Evolutionary conservation across 2,888 invertebrate genomes (phyloP), one percentile per base, ranked within the genome.

Genomic region (Carpatolechia fugitivella): DNA sequence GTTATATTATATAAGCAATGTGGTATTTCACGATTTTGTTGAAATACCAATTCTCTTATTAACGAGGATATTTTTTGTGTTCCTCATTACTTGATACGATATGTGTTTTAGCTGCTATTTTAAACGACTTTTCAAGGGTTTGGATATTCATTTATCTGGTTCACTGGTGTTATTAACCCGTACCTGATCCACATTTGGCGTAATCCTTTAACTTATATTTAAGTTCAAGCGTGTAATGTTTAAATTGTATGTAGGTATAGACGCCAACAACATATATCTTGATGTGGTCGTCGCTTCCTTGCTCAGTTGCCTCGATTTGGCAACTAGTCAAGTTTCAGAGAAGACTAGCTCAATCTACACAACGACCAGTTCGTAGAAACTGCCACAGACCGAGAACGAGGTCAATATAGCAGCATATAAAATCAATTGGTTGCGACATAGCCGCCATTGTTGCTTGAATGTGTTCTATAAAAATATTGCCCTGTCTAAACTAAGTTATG

Each of bases 291-390:
- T 18, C 14, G 48, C 51, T 14, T 13, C 41, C 20, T 52, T 46
- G 29, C 35, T 40, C 47, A 48, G 20, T 16, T n/a, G 35, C 51
- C 54, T 8, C 51, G 48, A 57, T 44, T 44, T 44, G 44, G 44
- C 44, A 44, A 13, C n/a, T 13, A 29, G 29, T 44, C 44, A 44
- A 44, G 44, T 44, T 44, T 29, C 44, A 44, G 2, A 44, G 44
- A 29, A 44, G 29, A 44, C 44, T 29, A 13, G 44, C 44, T 33
- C 6, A 29, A 44, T 44, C 20, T 44, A 24, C 44, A 44, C 24
- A 29, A 29, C 44, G 44, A 44, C 29, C n/a, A 44, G 24, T n/a
- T 29, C 20, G 44, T 20, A 44, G 8, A 24, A 11, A 44, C 20
- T 20, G 13, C 20, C n/a, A n/a, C 5, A 13, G 44, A 44, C 20